A percentile compares a stretch with the other conserved stretches of the same genome.
These are phyloP conservation scores for Poecile atricapillus DNA, from an alignment of 2,113 vertebrate species.

Conservation along the genomic window DNA sequence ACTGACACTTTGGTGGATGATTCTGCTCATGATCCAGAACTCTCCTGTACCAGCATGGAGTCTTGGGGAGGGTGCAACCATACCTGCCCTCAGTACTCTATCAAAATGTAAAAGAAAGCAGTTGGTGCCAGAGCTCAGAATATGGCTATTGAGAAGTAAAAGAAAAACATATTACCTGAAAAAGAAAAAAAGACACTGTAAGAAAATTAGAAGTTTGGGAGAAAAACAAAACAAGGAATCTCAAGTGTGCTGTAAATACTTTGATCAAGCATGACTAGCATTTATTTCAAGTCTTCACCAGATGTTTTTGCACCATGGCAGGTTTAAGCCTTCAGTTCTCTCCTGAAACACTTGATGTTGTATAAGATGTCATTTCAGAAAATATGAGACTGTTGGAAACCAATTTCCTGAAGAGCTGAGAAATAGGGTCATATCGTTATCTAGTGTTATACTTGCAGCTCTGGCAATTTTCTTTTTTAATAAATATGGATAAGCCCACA, in stretches of 20 bases:
- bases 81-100: not conserved
- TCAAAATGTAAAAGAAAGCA: not conserved
- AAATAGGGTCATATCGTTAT: not conserved
- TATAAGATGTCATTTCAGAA: slow-evolving; percentile 49
- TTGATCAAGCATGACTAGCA: not conserved
- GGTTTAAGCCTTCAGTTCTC: slow-evolving; percentile 1
- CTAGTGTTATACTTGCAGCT: slow-evolving; percentile 2
- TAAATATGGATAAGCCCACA: slow-evolving; percentile 8
- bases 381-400: slow-evolving; percentile 29
- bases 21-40: not conserved
- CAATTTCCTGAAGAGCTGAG: slow-evolving; percentile 60
- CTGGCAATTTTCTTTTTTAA: slow-evolving; percentile 35
- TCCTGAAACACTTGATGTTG: slow-evolving; percentile 7
- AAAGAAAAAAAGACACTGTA: not conserved
- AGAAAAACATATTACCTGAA: not conserved
- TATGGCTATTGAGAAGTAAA: not conserved
- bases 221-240: not conserved
- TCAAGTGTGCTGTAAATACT: not conserved
- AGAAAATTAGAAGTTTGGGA: not conserved
- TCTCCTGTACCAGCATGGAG: not conserved
- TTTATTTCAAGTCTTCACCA: slow-evolving; percentile 10
- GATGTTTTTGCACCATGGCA: not conserved
- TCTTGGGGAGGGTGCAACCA: not conserved
- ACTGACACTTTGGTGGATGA: not conserved
- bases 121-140: not conserved